A percentile compares a stretch with the other conserved stretches of the same genome.
Evolutionary conservation across 37 sponge, comb jelly and placozoan genomes (phyloP).

Genomic region (Aphrocallistes beatrix): DNA sequence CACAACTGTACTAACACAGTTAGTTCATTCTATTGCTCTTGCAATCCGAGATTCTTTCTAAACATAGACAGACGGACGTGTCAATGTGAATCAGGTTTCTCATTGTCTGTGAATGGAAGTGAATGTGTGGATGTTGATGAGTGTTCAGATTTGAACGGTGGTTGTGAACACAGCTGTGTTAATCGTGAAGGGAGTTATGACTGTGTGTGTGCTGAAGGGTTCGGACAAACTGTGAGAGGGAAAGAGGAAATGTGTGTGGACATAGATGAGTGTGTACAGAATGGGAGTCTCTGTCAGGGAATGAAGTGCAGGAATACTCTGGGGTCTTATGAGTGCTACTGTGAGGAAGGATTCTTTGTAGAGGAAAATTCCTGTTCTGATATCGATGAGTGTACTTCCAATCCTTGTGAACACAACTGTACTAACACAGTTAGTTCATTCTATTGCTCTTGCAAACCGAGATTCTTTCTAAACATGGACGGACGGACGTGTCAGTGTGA

Average conservation of each 20-base stretch:
- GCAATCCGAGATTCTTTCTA: not conserved
- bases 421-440: not conserved
- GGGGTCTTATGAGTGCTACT: too few species aligned
- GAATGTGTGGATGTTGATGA: not conserved
- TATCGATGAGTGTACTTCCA: not conserved
- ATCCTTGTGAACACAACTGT: not conserved
- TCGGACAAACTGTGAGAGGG: too few species aligned
- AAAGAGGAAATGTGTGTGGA: too few species aligned
- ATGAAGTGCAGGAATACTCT: too few species aligned
- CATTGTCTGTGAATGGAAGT: not conserved
- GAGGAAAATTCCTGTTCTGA: not conserved
- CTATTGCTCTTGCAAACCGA: not conserved
- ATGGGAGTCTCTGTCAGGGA: too few species aligned
- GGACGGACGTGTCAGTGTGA: not conserved
- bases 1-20: not conserved
- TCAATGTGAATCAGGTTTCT: not conserved
- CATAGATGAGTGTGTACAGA: too few species aligned
- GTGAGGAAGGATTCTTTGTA: too few species aligned
- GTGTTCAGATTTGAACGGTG: not conserved
- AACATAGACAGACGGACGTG: not conserved
- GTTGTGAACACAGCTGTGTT: not conserved
- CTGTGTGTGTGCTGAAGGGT: not conserved
- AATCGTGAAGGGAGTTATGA: not conserved
- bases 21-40: not conserved
- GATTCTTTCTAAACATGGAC: not conserved